Conservation (phyloP, 2,888 invertebrate species). For the Tubulanus polymorphus region DNA sequence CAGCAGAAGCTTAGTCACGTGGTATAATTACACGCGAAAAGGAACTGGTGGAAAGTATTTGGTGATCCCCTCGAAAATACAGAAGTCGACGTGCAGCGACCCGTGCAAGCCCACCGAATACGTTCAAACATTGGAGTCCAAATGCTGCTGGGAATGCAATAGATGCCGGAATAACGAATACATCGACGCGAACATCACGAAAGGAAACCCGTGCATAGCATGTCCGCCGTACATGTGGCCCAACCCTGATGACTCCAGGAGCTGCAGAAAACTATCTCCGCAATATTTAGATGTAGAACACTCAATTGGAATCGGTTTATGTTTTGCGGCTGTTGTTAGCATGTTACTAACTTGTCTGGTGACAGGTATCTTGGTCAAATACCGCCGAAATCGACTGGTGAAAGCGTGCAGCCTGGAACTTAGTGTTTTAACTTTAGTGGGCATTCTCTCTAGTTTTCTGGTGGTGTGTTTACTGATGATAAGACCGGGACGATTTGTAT, state of each 20-base stretch:
- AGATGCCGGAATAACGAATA: background rate
- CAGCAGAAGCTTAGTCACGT: too few relatives aligned
- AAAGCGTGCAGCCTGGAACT: conserved; percentile 44
- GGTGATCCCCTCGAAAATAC: too few relatives aligned
- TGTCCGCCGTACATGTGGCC: background rate
- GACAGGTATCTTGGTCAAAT: conserved; percentile 12
- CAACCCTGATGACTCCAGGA: conserved; percentile 7
- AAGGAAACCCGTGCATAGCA: background rate
- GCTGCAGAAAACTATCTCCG: conserved; percentile 20
- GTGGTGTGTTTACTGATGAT: conserved; percentile 33
- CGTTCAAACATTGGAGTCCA: background rate
- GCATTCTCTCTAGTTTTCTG: conserved; percentile 32
- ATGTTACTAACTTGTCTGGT: background rate
- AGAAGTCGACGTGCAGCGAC: background rate
- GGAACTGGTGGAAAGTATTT: too few relatives aligned
- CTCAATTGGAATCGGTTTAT: background rate
- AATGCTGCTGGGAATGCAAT: background rate
- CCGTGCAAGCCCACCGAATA: background rate
- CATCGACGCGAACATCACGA: background rate
- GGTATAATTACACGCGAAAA: too few relatives aligned
- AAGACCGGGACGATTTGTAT: conserved; percentile 27
- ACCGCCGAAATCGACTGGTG: conserved; percentile 35
- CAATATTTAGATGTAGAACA: conserved; percentile 8
- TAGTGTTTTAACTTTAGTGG: conserved; percentile 35
- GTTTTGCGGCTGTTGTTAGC: background rate